Percentiles rank a stretch among this genome's conserved stretches.
These are phyloP conservation scores for Agrotis segetum DNA, from an alignment of 2,888 invertebrate genomes.

Conservation along the genomic window DNA sequence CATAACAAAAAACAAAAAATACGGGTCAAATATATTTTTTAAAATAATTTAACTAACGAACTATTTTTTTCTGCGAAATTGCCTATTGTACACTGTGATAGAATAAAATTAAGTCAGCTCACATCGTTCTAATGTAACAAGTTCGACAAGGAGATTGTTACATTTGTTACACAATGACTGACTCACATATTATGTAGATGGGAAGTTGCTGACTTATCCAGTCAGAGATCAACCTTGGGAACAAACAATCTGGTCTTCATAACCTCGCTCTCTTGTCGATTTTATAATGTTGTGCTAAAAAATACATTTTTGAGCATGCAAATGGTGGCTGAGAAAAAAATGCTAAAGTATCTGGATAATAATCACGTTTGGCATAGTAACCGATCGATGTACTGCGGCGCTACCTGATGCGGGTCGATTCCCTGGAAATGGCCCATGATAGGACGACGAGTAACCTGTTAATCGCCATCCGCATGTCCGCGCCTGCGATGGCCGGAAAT, in stretches of 20 bases:
- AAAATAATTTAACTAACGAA: too few species aligned
- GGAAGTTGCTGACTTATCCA: slow-evolving; percentile 38
- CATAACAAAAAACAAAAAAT: too few species aligned
- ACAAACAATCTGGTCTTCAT: slow-evolving; percentile 52
- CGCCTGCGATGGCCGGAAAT: too few species aligned
- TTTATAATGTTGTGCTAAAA: slow-evolving; percentile 17
- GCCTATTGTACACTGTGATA: not conserved
- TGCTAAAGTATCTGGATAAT: too few species aligned
- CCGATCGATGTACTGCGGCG: too few species aligned
- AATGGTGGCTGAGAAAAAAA: not conserved
- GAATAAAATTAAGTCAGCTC: slow-evolving; percentile 6
- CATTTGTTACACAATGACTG: slow-evolving; percentile 44
- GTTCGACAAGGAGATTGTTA: slow-evolving; percentile 20
- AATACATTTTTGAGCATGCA: not conserved
- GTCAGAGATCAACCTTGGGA: slow-evolving; percentile 45
- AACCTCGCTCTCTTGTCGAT: slow-evolving; percentile 53
- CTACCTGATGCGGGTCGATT: too few species aligned
- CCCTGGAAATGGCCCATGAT: too few species aligned
- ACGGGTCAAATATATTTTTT: too few species aligned
- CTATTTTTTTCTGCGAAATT: too few species aligned
- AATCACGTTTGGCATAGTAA: too few species aligned
- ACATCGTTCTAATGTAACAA: slow-evolving; percentile 4
- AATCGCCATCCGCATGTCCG: too few species aligned
- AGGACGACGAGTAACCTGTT: too few species aligned
- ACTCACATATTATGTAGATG: slow-evolving; percentile 47